Evolutionary conservation across 2,888 invertebrate genomes (phyloP), one percentile per base, ranked within the genome.

Genomic region (Gymnoscelis rufifasciata): DNA sequence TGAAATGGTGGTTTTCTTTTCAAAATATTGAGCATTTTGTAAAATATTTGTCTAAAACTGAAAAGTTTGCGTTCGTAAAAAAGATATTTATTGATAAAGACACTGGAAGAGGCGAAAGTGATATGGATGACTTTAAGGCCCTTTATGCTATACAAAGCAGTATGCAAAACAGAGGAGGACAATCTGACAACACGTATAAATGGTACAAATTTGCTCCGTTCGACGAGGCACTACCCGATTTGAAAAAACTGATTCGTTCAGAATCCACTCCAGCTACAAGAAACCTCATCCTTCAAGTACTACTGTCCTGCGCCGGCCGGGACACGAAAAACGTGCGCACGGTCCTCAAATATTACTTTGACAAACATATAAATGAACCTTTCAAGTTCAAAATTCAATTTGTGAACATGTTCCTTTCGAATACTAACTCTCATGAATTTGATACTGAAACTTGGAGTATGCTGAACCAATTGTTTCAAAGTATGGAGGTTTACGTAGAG

Each of bases 361-460:
- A 76, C 3, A 74, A 74, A 50, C 80, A 83, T 52, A 75, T 78
- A 7, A 83, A 83, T 44, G 83, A 83, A 59, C 66, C 79, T 0
- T 68, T 73, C 5, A 72, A 73, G 46, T 77, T 73, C 31, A 83
- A 82, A 59, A 61, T 64, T 13, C 58, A 72, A 7, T 82, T 83
- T 43, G 55, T 82, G 0, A 69, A 74, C 42, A 59, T 52, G 14
- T 35, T 83, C 1, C 28, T 83, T 5, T 57, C 61, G 1, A 56
- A 70, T 50, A 67, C 64, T 3, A 42, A 67, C 7, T 57, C 65
- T 1, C 65, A 72, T 27, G 55, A 52, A 33, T 68, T 72, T 26
- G 66, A 74, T 33, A 51, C 60, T n/a, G 52, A 62, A 38, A 69
- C 70, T 3, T 84, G 84, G 84, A 60, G 52, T 12, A 54, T 72